Evolutionary conservation across 2,888 invertebrate species (phyloP).

Genomic region (Macaria notata): DNA sequence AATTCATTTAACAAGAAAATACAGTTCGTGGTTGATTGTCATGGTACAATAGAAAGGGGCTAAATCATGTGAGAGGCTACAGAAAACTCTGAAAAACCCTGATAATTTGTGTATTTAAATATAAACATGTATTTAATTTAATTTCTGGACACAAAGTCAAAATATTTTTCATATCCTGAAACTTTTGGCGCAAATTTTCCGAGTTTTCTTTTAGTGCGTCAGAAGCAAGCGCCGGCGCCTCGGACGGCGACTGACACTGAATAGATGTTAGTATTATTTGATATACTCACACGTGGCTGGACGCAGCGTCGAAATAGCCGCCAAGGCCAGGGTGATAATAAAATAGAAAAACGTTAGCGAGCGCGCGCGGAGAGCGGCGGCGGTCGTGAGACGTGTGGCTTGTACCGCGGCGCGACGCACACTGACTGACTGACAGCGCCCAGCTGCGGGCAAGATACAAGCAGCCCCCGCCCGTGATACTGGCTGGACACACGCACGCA

Average conservation of each 20-base stretch:
- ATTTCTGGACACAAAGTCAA: too few species aligned
- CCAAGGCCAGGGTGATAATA: conserved; percentile 55
- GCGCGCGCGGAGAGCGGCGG: conserved; percentile 12
- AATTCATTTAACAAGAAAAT: too few species aligned
- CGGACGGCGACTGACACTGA: too few species aligned
- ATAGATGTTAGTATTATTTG: conserved; percentile 13
- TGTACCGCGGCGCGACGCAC: neutral
- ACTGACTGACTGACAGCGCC: neutral
- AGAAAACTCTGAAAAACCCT: too few species aligned
- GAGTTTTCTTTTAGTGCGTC: neutral
- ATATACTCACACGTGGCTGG: conserved; percentile 56
- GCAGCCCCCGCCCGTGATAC: neutral
- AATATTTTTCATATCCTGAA: too few species aligned
- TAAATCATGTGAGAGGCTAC: too few species aligned
- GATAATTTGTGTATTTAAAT: too few species aligned
- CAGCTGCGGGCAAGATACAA: neutral
- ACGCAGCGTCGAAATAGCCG: conserved; percentile 57
- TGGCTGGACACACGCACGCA: too few species aligned
- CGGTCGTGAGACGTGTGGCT: conserved; percentile 17
- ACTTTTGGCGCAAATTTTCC: neutral
- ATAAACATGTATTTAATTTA: too few species aligned
- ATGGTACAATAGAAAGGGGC: too few species aligned
- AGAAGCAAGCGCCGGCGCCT: conserved; percentile 1
- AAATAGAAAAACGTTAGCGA: conserved; percentile 30
- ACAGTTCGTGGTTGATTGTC: too few species aligned